Conservation (phyloP, 2,888 invertebrate species). For the Lycaena phlaeas region DNA sequence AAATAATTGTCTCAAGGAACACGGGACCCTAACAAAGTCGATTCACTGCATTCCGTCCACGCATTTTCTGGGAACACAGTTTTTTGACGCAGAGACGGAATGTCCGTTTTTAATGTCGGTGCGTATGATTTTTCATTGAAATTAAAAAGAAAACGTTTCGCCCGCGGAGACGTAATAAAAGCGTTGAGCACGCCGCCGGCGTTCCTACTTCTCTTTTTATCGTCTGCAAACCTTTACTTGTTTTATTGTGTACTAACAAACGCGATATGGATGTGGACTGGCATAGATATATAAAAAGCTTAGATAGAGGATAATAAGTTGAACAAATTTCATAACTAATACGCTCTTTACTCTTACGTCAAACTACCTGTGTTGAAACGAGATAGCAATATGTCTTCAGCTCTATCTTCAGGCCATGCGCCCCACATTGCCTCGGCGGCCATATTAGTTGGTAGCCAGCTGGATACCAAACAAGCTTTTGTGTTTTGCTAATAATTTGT, state of each 20-base stretch:
- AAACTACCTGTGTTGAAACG: no score
- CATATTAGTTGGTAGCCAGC: no score
- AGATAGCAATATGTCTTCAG: no score
- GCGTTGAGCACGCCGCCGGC: slow-evolving; percentile 34
- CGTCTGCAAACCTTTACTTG: slow-evolving; percentile 40
- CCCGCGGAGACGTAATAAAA: slow-evolving; percentile 38
- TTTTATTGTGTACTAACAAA: slow-evolving; percentile 47
- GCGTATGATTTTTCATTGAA: slow-evolving; percentile 65
- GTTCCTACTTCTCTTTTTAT: slow-evolving; percentile 42
- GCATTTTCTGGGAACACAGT: slow-evolving; percentile 58
- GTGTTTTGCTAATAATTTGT: no score
- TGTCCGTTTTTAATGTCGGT: slow-evolving; percentile 46
- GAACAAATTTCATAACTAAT: no score
- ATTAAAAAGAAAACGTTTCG: slow-evolving; percentile 47
- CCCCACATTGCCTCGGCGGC: no score
- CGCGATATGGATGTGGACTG: slow-evolving; percentile 17
- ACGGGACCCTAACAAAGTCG: slow-evolving; percentile 44
- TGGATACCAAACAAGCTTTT: no score
- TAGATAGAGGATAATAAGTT: no score
- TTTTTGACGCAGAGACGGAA: slow-evolving; percentile 48
- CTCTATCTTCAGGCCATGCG: no score
- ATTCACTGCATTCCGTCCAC: slow-evolving; percentile 47
- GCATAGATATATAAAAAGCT: no score
- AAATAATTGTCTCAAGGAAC: slow-evolving; percentile 16
- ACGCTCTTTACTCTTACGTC: no score